Base-by-base conservation (phyloP, 2,888 invertebrate species). In the Leptura quadrifasciata region DNA sequence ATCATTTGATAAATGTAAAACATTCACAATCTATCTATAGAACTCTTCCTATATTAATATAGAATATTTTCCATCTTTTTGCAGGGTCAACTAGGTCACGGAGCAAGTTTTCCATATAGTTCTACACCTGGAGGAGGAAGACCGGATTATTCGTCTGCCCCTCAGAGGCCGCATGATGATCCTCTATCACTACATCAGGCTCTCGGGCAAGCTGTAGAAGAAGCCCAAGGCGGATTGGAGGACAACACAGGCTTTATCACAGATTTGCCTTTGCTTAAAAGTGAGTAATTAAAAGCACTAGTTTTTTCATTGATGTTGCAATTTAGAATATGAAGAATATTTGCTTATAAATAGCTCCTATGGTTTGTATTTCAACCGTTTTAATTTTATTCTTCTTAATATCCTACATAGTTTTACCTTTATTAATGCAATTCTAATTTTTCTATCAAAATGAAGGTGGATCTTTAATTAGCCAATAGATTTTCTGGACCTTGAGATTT, bases 241-340 rank as follows among this genome's bases (percentile, higher is more conserved):
- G 96, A 97, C 87, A 95, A 95, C 83, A 93, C 94, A 82, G 95
- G 95, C 68, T 96, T 96, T 90, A 96, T 97, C 93, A 95, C 95
- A 84, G 96, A 97, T 89, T 92, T 97, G 89, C 96, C 96, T 84
- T 91, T 96, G 86, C 92, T 96, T 86, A 97, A 97, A 94, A 96
- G 96, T 96, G 91, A 95, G 95, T 93, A 10, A 2, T 10, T 57
- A 3, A 57, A 54, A 54, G 17, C 17, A 54, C 5, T 39, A 39
- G 1, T 39, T 5, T 10, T 39, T 10, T 39, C 6, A 9, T 39
- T 39, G 35, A n/a, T 10, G 1, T 39, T 39, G 10, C 35, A 39
- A 39, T 9, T 9, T 39, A 10, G 10, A 39, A 9, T 39, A 39
- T 39, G 10, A 39, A 39, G 35, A 39, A 39, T 39, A 39, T 39